phyloP scores from a whole-genome alignment of 2,113 vertebrate genomes.

The Thryonomys swinderianus region DNA sequence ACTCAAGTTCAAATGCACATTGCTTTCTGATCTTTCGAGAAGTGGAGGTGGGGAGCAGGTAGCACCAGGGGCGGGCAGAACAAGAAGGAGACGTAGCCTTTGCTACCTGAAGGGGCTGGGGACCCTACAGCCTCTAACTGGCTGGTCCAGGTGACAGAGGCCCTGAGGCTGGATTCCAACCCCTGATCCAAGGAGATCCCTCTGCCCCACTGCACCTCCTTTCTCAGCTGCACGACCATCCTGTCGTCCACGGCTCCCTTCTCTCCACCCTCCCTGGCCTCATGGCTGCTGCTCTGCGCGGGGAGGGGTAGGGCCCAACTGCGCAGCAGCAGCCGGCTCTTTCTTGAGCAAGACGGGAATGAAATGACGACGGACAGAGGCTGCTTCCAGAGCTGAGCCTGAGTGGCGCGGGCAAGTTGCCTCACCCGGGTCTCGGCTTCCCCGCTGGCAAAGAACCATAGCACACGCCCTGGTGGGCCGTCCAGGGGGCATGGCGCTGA shows the following conservation, averaged over 20 bases:
- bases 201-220: background rate
- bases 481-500: background rate
- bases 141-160: background rate
- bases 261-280: background rate
- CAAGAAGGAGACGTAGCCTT: background rate
- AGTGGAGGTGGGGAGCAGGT: background rate
- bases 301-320: background rate
- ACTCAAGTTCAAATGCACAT: background rate
- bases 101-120: no score
- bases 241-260: accelerated
- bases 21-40: no score
- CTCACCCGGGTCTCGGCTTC: background rate
- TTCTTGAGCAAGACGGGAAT: background rate
- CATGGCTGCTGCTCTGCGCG: accelerated
- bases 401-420: background rate
- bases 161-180: background rate
- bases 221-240: background rate
- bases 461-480: accelerated
- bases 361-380: accelerated
- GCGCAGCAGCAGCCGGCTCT: background rate
- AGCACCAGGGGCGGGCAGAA: background rate
- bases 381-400: background rate
- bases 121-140: background rate
- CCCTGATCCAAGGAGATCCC: background rate
- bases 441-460: background rate